These are phyloP conservation scores for Cichladusa arquata DNA, from an alignment of 2,113 vertebrate genomes.

Conservation along the genomic window DNA sequence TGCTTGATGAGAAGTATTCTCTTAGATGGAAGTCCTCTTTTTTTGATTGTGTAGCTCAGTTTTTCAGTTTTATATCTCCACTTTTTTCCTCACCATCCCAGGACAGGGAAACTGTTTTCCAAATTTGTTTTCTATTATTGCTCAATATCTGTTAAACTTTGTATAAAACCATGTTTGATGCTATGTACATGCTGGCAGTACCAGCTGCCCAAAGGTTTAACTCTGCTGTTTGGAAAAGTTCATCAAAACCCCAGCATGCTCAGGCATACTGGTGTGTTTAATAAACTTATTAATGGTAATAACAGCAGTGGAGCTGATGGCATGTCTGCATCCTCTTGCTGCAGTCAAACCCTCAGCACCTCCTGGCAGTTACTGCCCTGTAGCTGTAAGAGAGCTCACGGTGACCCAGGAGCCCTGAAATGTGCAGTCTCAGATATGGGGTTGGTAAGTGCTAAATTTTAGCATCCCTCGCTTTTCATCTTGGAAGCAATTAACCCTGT, in stretches of 20 bases:
- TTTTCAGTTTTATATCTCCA: neutral
- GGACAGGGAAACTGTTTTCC: neutral
- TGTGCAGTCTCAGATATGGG: neutral
- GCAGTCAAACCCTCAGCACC: neutral
- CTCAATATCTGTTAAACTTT: neutral
- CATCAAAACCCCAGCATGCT: neutral
- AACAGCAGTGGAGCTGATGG: neutral
- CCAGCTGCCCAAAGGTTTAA: neutral
- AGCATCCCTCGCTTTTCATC: neutral
- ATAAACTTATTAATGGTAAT: neutral
- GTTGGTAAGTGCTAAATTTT: conserved; percentile 11
- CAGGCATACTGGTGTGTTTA: neutral
- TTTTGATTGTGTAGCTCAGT: neutral
- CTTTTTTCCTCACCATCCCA: neutral
- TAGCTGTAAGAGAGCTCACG: neutral
- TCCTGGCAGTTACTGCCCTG: neutral
- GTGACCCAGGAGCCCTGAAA: neutral
- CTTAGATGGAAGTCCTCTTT: neutral
- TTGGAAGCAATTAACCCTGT: neutral
- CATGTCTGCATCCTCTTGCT: neutral
- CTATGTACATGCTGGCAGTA: accelerated
- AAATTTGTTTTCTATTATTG: neutral
- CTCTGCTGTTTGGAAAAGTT: neutral
- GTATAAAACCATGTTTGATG: neutral
- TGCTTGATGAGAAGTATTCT: neutral